A percentile compares a stretch with the other conserved stretches of the same genome.
Conservation (phyloP, 2,113 vertebrate genomes). For the Shinisaurus crocodilurus region DNA sequence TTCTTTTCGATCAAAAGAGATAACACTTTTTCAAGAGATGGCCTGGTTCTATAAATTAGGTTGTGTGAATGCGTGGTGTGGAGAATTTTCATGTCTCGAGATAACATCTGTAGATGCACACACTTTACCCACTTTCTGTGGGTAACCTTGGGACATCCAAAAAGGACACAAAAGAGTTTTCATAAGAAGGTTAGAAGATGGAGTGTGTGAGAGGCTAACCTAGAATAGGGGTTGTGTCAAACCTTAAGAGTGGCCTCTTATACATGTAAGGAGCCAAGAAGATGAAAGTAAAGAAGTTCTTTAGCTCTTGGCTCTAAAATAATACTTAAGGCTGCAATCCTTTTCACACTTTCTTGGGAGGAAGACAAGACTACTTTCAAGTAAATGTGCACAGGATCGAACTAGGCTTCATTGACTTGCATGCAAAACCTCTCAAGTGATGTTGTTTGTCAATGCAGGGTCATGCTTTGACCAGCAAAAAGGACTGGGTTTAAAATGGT, state of each 20-base stretch:
- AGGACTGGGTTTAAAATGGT: background rate
- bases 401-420: background rate
- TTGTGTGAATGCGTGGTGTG: background rate
- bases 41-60: background rate
- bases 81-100: background rate
- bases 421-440: background rate
- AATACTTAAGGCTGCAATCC: background rate
- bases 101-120: background rate
- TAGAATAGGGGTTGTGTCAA: background rate
- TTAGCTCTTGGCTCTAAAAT: background rate
- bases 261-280: background rate
- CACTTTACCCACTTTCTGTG: background rate
- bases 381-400: no score
- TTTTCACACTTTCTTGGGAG: background rate
- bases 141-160: background rate
- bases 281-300: background rate
- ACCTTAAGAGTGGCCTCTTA: background rate
- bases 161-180: background rate
- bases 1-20: no score
- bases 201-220: background rate
- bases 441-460: background rate
- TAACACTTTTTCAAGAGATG: background rate
- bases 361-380: background rate
- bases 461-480: background rate
- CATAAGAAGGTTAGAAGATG: background rate